These are phyloP conservation scores for Trilocha varians DNA, from an alignment of 2,888 invertebrate species.

Conservation along the genomic window DNA sequence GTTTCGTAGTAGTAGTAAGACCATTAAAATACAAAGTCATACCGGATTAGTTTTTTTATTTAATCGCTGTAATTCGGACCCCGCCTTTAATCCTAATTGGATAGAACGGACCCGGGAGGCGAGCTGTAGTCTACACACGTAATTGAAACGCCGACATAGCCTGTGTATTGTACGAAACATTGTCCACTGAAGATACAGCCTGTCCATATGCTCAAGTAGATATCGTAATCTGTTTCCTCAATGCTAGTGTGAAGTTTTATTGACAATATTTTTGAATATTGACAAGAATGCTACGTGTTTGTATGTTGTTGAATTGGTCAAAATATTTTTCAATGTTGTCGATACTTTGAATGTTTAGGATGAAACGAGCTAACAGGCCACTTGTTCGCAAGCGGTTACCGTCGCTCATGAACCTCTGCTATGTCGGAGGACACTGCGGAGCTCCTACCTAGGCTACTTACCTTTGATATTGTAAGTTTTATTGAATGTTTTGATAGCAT, in stretches of 20 bases:
- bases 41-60: neutral
- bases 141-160: conserved; percentile 40
- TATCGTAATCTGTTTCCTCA: conserved; percentile 13
- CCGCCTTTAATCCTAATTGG: conserved; percentile 57
- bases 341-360: neutral
- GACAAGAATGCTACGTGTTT: too few species aligned
- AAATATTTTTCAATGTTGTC: too few species aligned
- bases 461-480: too few species aligned
- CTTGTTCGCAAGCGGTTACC: too few species aligned
- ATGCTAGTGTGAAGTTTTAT: conserved; percentile 6
- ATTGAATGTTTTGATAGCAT: too few species aligned
- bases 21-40: too few species aligned
- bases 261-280: too few species aligned
- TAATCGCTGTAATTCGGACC: conserved; percentile 21
- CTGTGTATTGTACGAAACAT: conserved; percentile 7
- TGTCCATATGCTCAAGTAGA: conserved; percentile 15
- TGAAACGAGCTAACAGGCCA: too few species aligned
- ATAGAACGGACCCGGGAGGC: conserved; percentile 46
- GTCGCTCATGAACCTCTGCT: too few species aligned
- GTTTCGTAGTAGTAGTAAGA: too few species aligned
- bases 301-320: neutral
- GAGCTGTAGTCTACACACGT: conserved; percentile 39
- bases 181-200: conserved; percentile 5
- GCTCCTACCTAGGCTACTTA: too few species aligned
- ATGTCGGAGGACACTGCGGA: too few species aligned